Base-by-base conservation (phyloP, 1,140 invertebrate genomes). In the Bombus pyrosoma region DNA sequence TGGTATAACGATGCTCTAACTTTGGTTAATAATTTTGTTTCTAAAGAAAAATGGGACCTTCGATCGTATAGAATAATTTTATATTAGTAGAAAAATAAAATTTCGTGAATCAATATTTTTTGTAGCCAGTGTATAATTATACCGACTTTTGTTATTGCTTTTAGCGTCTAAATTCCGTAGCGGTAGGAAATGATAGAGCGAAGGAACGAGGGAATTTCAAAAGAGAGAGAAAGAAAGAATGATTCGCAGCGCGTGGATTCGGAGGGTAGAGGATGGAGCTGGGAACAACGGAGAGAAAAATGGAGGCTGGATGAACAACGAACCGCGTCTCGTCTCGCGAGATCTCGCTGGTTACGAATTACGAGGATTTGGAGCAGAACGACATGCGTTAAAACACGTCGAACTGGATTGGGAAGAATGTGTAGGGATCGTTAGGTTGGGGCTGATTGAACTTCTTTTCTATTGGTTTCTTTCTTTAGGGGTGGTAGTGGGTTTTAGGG, bases 301-400 rank as follows among this genome's bases (percentile, higher is more conserved):
- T 83, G 12, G 32, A 73, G 28, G 71, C 22, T 12, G 37, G 81
- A 41, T 83, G 64, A 83, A 83, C 72, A 62, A n/a, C 41, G 72
- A 43, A 53, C 68, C 78, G 53, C 28, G 53, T 76, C 34, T 59
- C 74, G 34, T 71, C n/a, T n/a, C 71, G 34, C 57, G 34, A 34
- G 43, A n/a, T 53, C 12, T 10, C 62, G 41, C 28, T 47, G 57
- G 41, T 66, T 76, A 83, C 72, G 62, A 83, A 83, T 83, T 83
- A 83, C 47, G 62, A 71, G 82, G 82, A 83, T 83, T 69, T 78
- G n/a, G 74, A 59, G 82, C 74, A 83, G 82, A 83, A 78, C 82
- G 82, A 69, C 57, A 15, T 41, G 37, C n/a, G 43, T 79, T 81
- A 13, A 73, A 81, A 39, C 37, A 57, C 47, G 15, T 71, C 43